Evolutionary conservation across 2,888 invertebrate genomes (phyloP).

Genomic region (Pandemis corylana): DNA sequence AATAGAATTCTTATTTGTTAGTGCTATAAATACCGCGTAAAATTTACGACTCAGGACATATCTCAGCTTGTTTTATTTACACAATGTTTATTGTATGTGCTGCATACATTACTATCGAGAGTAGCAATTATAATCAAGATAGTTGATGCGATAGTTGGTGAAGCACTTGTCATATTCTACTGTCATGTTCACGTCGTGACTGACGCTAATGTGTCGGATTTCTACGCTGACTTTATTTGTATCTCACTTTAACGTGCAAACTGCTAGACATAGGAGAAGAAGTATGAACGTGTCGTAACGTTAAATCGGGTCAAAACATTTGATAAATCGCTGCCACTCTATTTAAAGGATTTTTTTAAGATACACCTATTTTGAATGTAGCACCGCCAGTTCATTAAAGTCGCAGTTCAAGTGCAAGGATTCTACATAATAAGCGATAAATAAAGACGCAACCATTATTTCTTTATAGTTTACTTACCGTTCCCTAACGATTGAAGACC

Average conservation of each 20-base stretch:
- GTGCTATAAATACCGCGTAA: slow-evolving; percentile 26
- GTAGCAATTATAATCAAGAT: background rate
- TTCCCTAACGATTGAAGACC: slow-evolving; percentile 5
- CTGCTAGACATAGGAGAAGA: background rate
- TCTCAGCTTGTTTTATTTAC: background rate
- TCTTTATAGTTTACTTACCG: slow-evolving; percentile 3
- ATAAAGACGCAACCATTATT: background rate
- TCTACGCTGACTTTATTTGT: background rate
- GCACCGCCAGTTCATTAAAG: background rate
- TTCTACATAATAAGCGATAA: background rate
- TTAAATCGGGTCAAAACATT: background rate
- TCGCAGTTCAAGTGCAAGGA: background rate
- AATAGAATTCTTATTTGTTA: slow-evolving; percentile 32
- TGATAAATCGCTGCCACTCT: background rate
- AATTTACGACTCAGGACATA: slow-evolving; percentile 1
- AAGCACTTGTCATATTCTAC: background rate
- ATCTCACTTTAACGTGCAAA: background rate
- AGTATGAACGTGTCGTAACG: background rate
- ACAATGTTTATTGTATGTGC: background rate
- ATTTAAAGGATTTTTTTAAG: background rate
- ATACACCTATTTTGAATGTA: no score
- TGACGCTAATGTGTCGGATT: background rate
- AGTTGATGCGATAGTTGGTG: background rate
- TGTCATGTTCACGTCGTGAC: background rate
- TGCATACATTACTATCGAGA: background rate